Percentiles rank a stretch among this genome's conserved stretches.
Conservation (phyloP, 1,140 invertebrate species). For the Schlechtendalia chinensis region DNA sequence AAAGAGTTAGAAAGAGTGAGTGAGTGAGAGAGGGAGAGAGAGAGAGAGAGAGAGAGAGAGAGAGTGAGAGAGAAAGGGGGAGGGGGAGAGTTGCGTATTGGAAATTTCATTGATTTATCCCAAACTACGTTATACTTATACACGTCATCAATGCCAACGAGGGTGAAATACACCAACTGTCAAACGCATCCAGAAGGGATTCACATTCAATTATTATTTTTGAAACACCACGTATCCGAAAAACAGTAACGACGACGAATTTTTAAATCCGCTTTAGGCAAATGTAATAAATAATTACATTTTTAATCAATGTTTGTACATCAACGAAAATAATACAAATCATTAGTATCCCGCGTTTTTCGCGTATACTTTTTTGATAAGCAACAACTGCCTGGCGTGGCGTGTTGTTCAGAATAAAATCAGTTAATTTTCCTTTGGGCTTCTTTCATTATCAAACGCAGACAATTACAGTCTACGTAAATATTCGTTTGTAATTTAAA, state of each 20-base stretch:
- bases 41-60: not conserved
- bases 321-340: not conserved
- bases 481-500: not conserved
- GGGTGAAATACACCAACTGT: not conserved
- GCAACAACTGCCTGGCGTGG: not conserved
- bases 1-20: too few relatives aligned
- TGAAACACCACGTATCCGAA: not conserved
- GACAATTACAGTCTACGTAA: not conserved
- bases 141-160: not conserved
- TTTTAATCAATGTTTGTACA: not conserved
- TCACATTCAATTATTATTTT: not conserved
- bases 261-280: too few relatives aligned
- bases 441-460: not conserved
- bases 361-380: too few relatives aligned
- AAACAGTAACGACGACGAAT: not conserved
- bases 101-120: not conserved
- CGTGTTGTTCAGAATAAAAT: conserved; percentile 1
- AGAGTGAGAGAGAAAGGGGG: not conserved
- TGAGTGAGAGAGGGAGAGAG: too few relatives aligned
- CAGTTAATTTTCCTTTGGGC: not conserved
- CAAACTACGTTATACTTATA: not conserved
- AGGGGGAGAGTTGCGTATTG: too few relatives aligned
- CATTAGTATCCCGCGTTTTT: not conserved
- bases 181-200: not conserved
- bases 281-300: too few relatives aligned